Conservation (phyloP, 2,888 invertebrate genomes). For the Gasteruption jaculator region DNA sequence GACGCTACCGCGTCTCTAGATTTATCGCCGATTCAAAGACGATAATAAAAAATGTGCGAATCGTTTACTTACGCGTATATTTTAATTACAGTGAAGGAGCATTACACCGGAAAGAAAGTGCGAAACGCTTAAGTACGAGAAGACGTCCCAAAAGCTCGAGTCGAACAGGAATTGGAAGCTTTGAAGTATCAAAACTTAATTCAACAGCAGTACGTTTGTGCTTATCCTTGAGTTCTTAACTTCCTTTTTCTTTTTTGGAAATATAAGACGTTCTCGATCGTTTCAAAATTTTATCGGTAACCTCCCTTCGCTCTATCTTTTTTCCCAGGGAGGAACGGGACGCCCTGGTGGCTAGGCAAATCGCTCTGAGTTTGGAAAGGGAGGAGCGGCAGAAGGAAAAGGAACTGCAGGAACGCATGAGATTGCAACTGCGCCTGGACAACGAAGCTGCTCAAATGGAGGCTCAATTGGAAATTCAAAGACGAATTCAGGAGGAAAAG, state of each 20-base stretch:
- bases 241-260: neutral
- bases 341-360: conserved; percentile 62
- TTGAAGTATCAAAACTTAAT: conserved; percentile 58
- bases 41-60: too few species aligned
- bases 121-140: conserved; percentile 73
- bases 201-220: conserved; percentile 67
- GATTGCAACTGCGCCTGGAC: conserved; percentile 44
- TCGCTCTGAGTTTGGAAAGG: conserved; percentile 63
- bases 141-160: conserved; percentile 71
- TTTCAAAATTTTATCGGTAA: too few species aligned
- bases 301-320: too few species aligned
- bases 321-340: conserved; percentile 71
- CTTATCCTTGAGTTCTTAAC: conserved; percentile 23
- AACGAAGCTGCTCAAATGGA: conserved; percentile 45
- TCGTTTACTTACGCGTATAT: too few species aligned
- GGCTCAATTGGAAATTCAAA: conserved; percentile 56
- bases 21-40: too few species aligned
- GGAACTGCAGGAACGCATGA: conserved; percentile 55
- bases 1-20: too few species aligned
- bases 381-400: conserved; percentile 56
- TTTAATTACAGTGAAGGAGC: conserved; percentile 61
- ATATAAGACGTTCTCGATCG: neutral
- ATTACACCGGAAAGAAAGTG: conserved; percentile 71
- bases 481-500: conserved; percentile 66
- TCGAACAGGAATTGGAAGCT: conserved; percentile 68